Evolutionary conservation across 2,888 invertebrate species (phyloP).

Genomic region (Mycalesis mineus): DNA sequence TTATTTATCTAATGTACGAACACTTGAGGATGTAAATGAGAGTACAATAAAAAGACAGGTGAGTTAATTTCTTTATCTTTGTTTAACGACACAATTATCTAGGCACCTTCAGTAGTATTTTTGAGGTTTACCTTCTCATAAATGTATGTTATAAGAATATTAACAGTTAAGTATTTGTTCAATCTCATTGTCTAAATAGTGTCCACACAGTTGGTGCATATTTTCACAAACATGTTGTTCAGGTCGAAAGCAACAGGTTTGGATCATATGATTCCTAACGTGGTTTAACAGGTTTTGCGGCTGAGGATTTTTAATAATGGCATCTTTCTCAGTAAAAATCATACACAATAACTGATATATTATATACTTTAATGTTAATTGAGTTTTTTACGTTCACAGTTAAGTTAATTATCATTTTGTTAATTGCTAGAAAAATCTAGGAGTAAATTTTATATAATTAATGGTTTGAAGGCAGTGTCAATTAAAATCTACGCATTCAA

Average conservation of each 20-base stretch:
- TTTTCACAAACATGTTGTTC: not conserved
- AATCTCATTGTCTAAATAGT: not conserved
- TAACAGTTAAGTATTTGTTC: not conserved
- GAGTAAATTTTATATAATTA: too few relatives aligned
- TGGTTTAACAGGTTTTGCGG: not conserved
- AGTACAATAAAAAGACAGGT: slow-evolving; percentile 25
- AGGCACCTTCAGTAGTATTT: too few relatives aligned
- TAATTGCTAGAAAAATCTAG: too few relatives aligned
- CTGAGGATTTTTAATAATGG: not conserved
- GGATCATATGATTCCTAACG: not conserved
- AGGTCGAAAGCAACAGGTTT: slow-evolving; percentile 4
- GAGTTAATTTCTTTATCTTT: slow-evolving; percentile 21
- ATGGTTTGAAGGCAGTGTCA: too few relatives aligned
- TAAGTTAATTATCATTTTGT: not conserved
- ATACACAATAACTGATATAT: too few relatives aligned
- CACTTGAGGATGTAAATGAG: slow-evolving; percentile 24
- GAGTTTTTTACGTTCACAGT: too few relatives aligned
- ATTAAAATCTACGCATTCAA: too few relatives aligned
- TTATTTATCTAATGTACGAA: slow-evolving; percentile 29
- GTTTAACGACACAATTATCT: not conserved
- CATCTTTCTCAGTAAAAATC: not conserved
- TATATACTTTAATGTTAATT: too few relatives aligned
- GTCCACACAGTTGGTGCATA: too few relatives aligned
- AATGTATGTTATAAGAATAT: not conserved
- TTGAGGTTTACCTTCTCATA: not conserved